Base-by-base conservation (phyloP, 2,113 vertebrate genomes). In the Antechinus stuartii region DNA sequence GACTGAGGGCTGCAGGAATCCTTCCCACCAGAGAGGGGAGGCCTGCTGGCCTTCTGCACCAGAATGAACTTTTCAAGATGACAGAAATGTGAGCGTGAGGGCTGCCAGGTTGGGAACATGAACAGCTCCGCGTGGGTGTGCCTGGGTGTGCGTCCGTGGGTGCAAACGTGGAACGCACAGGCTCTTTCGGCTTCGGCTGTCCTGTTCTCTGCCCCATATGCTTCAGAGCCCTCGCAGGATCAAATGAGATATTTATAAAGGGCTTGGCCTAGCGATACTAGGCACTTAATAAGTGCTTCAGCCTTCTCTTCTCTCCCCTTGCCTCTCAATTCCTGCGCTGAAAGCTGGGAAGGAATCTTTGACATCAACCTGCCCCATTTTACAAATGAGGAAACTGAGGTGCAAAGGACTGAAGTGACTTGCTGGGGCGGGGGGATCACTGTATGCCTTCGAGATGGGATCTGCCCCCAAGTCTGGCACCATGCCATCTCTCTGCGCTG, bases 21-120 rank as follows among this genome's bases (percentile, higher is more conserved):
- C 95, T 97, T 50, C 91, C 90, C 57, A 14, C 1, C 24, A 91
- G 57, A 97, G 54, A 96, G 95, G 16, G 94, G 16, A 96, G 52
- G 52, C 1, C 95, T 90, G 96, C 95, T 96, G 97, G 97, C 96
- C 96, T 97, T 96, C 97, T 96, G 6, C 84, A 50, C 95, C 96
- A 96, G 35, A 90, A 95, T 76, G 35, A 46, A 95, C 55, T 92
- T 84, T 89, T 97, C 68, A 52, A 10, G 35, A 53, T 42, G 27
- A 96, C 94, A 93, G 90, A 35, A 90, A 19, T 92, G 3, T 92
- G 68, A 46, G 94, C 1, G 46, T 25, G 14, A 35, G 92, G 89
- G n/a, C n/a, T 24, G 42, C 57, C 49, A 8, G 89, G 89, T 35
- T 12, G 61, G 61, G 35, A n/a, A n/a, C 61, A 19, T 19, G 61